phyloP scores from a whole-genome alignment of 2,888 invertebrate species.

The Molorchus minor region DNA sequence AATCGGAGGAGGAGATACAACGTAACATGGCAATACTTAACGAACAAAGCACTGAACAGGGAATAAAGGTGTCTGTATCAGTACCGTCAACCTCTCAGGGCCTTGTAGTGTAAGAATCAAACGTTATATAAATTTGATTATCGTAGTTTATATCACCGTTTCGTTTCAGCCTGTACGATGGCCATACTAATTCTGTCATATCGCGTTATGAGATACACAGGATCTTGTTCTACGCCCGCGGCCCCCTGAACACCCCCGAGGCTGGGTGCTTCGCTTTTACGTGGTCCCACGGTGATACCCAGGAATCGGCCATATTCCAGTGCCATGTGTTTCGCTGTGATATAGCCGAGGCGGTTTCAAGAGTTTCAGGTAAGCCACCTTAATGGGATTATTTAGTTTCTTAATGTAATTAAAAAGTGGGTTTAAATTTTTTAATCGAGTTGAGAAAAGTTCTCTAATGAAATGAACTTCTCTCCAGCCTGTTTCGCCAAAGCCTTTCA shows the following conservation, averaged over 20 bases:
- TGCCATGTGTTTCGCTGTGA: conserved; percentile 98
- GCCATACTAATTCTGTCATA: conserved; percentile 81
- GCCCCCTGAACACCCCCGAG: conserved; percentile 82
- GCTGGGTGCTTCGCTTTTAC: conserved; percentile 98
- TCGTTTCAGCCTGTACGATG: conserved; percentile 79
- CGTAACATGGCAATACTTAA: conserved; percentile 92
- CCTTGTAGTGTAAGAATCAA: conserved; percentile 82
- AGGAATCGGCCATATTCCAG: conserved; percentile 89
- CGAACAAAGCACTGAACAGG: conserved; percentile 74
- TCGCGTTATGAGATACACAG: conserved; percentile 90
- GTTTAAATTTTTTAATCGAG: too few relatives aligned
- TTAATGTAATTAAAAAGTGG: not conserved
- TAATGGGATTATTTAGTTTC: not conserved
- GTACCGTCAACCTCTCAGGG: conserved; percentile 94
- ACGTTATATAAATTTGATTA: not conserved
- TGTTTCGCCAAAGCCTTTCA: conserved; percentile 97
- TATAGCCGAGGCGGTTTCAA: conserved; percentile 89
- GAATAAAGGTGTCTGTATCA: conserved; percentile 90
- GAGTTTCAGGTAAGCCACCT: conserved; percentile 71
- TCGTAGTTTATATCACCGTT: conserved; percentile 15
- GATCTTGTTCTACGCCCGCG: conserved; percentile 94
- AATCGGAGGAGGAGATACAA: conserved; percentile 92
- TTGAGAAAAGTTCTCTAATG: not conserved
- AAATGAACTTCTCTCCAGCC: conserved; percentile 64
- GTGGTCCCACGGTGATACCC: conserved; percentile 92